A percentile compares a stretch with the other conserved stretches of the same genome.
Conservation (phyloP, 2,888 invertebrate species). For the Acanthosoma haemorrhoidale region DNA sequence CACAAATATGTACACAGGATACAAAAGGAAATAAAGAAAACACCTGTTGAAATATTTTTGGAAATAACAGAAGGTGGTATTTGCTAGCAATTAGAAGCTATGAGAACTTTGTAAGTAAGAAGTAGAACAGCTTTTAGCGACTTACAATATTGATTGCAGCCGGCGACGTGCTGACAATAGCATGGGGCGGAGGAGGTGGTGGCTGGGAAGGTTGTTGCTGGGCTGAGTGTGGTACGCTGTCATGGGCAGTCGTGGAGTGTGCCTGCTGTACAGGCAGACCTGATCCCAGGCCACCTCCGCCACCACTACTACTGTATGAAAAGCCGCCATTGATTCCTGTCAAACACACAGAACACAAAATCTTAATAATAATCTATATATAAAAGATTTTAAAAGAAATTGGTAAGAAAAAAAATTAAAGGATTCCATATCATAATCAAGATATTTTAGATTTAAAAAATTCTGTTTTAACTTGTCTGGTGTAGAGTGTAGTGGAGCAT, state of each 20-base stretch:
- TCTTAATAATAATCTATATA: background rate
- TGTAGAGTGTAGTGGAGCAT: no score
- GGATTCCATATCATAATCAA: no score
- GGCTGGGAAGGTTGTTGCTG: slow-evolving; percentile 43
- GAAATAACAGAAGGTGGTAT: background rate
- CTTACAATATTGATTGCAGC: slow-evolving; percentile 28
- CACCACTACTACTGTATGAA: slow-evolving; percentile 49
- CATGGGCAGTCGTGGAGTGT: slow-evolving; percentile 80
- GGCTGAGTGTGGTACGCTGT: slow-evolving; percentile 54
- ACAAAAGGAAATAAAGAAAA: background rate
- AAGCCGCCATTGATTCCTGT: slow-evolving; percentile 42
- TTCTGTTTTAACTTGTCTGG: no score
- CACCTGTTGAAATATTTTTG: no score
- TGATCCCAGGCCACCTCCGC: slow-evolving; percentile 56
- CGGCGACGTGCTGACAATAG: slow-evolving; percentile 45
- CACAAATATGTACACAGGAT: no score
- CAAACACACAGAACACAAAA: background rate
- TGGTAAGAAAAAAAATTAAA: no score
- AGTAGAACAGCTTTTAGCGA: background rate
- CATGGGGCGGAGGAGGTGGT: slow-evolving; percentile 45
- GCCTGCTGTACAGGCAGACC: slow-evolving; percentile 75
- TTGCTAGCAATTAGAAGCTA: background rate
- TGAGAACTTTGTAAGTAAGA: background rate
- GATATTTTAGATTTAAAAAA: no score
- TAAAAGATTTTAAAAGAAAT: background rate